These are phyloP conservation scores for Cottus gobio DNA, from an alignment of 2,113 vertebrate genomes.

Conservation along the genomic window DNA sequence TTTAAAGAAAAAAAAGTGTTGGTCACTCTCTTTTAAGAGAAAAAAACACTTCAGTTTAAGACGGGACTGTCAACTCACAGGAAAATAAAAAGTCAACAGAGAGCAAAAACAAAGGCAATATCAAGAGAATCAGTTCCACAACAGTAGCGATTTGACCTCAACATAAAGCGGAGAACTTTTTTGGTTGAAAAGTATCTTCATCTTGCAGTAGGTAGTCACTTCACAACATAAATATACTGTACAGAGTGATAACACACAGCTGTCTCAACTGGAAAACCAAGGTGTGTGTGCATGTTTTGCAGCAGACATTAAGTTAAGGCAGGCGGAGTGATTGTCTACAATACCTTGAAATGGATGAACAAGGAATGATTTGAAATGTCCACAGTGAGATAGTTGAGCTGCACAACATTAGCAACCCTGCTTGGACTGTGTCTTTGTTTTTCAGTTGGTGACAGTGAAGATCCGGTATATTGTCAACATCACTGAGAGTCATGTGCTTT, in stretches of 20 bases:
- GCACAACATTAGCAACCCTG: constrained; percentile 45
- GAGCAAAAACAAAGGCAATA: constrained; percentile 56
- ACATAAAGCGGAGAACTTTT: constrained; percentile 65
- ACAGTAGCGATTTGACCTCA: constrained; percentile 64
- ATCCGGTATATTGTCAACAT: constrained; percentile 16
- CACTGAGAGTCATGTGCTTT: constrained; percentile 12
- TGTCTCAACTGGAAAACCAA: constrained; percentile 37
- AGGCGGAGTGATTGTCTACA: constrained; percentile 77
- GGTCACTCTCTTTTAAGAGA: constrained; percentile 58
- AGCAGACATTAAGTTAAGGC: constrained; percentile 71
- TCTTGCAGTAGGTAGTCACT: constrained; percentile 70
- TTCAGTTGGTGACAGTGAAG: background rate
- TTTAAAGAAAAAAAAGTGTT: constrained; percentile 72
- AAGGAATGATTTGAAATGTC: constrained; percentile 23
- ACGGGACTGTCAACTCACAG: constrained; percentile 60
- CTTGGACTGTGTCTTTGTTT: constrained; percentile 5
- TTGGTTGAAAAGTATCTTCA: constrained; percentile 60
- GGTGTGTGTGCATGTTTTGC: constrained; percentile 26
- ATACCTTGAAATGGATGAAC: constrained; percentile 46
- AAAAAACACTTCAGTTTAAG: constrained; percentile 39
- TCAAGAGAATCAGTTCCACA: constrained; percentile 69
- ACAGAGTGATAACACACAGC: constrained; percentile 62
- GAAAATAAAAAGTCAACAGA: constrained; percentile 27
- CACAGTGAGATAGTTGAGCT: constrained; percentile 39
- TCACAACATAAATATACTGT: constrained; percentile 83